Conservation (phyloP, 2,113 vertebrate species). For the Narcine bancroftii region DNA sequence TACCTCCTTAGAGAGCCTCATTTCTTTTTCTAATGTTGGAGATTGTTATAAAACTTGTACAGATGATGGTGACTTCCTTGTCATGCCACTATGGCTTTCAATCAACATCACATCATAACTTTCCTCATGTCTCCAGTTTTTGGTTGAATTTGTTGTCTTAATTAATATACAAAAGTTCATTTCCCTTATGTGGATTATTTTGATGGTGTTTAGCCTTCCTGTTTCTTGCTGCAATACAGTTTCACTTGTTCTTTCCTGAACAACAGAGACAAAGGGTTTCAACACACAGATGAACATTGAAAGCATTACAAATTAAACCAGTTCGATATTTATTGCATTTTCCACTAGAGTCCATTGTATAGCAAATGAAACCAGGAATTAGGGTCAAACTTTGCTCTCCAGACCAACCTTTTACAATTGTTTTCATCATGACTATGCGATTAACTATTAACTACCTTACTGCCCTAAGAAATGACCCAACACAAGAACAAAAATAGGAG, state of each 20-base stretch:
- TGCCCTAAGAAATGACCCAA: too few relatives aligned
- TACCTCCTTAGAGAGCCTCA: background rate
- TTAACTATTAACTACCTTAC: too few relatives aligned
- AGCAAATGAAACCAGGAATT: background rate
- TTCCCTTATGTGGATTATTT: background rate
- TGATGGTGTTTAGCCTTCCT: background rate
- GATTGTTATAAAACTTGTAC: background rate
- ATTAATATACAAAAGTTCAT: background rate
- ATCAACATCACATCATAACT: background rate
- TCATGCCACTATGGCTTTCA: background rate
- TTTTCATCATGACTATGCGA: too few relatives aligned
- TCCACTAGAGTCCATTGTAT: background rate
- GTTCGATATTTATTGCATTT: background rate
- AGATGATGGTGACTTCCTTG: background rate
- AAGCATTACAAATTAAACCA: background rate
- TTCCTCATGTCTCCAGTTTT: background rate
- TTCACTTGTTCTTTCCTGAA: background rate
- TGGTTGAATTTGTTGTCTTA: background rate
- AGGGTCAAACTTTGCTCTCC: background rate
- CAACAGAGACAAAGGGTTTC: background rate
- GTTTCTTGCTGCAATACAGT: background rate
- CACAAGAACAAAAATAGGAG: too few relatives aligned
- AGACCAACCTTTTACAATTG: too few relatives aligned
- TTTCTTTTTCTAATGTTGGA: background rate
- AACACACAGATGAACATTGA: background rate